phyloP scores from a whole-genome alignment of 1,140 invertebrate genomes.

The Zaprionus lachaisei region DNA sequence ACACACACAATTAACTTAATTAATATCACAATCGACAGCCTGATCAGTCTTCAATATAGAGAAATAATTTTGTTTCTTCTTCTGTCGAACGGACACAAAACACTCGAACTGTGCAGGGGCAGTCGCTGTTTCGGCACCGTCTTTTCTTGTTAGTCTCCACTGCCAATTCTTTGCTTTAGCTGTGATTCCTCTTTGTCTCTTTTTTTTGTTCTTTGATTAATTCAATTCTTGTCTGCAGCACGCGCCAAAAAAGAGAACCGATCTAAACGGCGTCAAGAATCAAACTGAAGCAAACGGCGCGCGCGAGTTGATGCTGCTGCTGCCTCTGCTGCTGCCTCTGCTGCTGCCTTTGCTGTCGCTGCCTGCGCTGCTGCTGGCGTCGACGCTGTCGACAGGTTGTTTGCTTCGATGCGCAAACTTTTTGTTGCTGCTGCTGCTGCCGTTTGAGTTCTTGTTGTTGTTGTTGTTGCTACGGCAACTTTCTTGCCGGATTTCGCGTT shows the following conservation, averaged over 20 bases:
- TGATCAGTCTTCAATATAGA: constrained; percentile 33
- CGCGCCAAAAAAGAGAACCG: constrained; percentile 71
- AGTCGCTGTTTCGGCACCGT: constrained; percentile 49
- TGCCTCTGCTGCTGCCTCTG: constrained; percentile 24
- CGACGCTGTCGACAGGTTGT: constrained; percentile 55
- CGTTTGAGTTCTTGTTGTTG: neutral
- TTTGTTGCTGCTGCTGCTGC: constrained; percentile 24
- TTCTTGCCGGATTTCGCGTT: constrained; percentile 78
- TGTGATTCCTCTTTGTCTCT: neutral
- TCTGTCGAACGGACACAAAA: constrained; percentile 35
- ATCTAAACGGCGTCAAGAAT: constrained; percentile 84
- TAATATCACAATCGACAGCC: constrained; percentile 43
- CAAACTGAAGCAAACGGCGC: constrained; percentile 74
- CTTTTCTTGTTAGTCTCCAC: constrained; percentile 5
- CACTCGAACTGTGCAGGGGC: constrained; percentile 51
- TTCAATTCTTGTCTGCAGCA: constrained; percentile 34
- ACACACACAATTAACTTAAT: constrained; percentile 46
- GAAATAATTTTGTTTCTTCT: neutral
- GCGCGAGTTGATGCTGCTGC: constrained; percentile 34
- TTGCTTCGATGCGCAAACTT: constrained; percentile 74
- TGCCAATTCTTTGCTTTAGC: neutral
- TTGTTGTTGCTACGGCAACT: constrained; percentile 51
- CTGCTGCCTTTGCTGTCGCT: neutral
- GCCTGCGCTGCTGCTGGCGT: constrained; percentile 25
- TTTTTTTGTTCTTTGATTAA: neutral